phyloP scores from a whole-genome alignment of 2,113 vertebrate genomes.

The Stictonetta naevosa region DNA sequence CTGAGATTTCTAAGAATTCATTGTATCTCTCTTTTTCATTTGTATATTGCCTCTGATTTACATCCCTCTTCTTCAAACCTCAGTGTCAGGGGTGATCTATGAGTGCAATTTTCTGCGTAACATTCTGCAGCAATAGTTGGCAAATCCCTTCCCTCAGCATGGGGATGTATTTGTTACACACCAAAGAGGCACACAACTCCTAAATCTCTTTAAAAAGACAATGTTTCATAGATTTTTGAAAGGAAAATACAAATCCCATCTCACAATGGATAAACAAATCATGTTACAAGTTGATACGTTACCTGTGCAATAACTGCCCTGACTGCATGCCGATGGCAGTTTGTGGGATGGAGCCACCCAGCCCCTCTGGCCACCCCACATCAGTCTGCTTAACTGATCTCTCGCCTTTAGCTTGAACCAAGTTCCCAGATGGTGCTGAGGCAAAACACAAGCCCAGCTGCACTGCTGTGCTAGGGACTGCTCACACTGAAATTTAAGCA shows the following conservation, averaged over 20 bases:
- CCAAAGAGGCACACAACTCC: not conserved
- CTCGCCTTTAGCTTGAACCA: not conserved
- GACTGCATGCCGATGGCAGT: not conserved
- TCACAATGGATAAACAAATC: not conserved
- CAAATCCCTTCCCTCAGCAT: not conserved
- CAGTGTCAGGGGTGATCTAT: constrained; percentile 13
- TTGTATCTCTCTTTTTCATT: not conserved
- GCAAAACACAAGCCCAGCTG: not conserved
- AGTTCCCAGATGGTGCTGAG: accelerated
- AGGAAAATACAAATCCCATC: not conserved
- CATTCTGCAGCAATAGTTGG: constrained; percentile 26
- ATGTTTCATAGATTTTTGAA: not conserved
- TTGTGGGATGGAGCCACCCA: not conserved
- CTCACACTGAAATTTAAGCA: not conserved
- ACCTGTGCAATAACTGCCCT: not conserved
- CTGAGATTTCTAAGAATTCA: not conserved
- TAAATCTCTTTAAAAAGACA: not conserved
- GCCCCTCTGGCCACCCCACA: not conserved
- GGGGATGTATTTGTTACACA: not conserved
- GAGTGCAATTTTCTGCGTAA: constrained; percentile 19
- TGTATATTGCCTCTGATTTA: constrained; percentile 3
- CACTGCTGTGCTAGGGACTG: not conserved
- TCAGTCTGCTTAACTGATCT: not conserved
- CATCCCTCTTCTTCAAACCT: constrained; percentile 5
- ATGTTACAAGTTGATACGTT: not conserved